Evolutionary conservation across 2,797 vertebrate species (phyloP).

Genomic region (Acanthurus lineatus): DNA sequence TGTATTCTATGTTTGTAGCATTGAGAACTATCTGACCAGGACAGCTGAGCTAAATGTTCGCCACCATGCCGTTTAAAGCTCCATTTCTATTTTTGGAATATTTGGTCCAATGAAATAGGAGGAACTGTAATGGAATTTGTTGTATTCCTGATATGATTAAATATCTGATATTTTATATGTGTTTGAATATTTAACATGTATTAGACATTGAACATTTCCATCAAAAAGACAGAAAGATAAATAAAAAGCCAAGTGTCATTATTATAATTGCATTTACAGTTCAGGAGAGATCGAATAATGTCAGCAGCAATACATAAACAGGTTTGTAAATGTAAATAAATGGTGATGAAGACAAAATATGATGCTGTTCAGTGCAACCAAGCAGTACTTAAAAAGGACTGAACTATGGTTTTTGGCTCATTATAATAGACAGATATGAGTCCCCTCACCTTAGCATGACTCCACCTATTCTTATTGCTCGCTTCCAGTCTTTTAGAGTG

Average conservation of each 20-base stretch:
- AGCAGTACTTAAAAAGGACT: not conserved
- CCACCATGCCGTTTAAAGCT: not conserved
- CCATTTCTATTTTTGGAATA: not conserved
- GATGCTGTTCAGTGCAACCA: not conserved
- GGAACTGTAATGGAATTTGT: not conserved
- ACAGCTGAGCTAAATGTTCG: not conserved
- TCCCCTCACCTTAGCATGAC: slow-evolving; percentile 95
- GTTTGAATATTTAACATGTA: not conserved
- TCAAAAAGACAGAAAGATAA: not conserved
- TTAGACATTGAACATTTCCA: not conserved
- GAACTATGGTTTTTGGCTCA: slow-evolving; percentile 10
- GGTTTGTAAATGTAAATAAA: slow-evolving; percentile 2
- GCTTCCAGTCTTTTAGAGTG: slow-evolving; percentile 98
- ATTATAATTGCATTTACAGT: not conserved
- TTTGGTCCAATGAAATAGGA: not conserved
- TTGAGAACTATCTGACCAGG: too few species aligned
- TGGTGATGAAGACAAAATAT: not conserved
- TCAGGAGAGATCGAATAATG: not conserved
- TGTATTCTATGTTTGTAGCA: too few species aligned
- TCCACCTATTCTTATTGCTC: slow-evolving; percentile 96
- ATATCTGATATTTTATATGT: not conserved
- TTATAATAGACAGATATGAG: not conserved
- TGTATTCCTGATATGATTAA: not conserved
- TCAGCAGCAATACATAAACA: not conserved
- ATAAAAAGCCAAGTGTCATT: not conserved